Evolutionary conservation across 2,888 invertebrate species (phyloP).

Genomic region (Keiferia lycopersicella): DNA sequence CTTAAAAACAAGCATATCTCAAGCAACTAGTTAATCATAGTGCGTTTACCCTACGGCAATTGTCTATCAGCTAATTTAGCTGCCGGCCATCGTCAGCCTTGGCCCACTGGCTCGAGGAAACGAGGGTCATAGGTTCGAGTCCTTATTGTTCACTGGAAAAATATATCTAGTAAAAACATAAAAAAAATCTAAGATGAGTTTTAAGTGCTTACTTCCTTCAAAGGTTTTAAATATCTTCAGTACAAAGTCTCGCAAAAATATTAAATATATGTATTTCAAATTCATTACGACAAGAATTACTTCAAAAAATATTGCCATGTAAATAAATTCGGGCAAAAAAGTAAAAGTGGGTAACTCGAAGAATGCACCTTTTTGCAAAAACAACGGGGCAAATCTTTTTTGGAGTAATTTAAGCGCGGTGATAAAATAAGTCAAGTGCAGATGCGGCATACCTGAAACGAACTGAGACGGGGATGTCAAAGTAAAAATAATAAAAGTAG

Average conservation of each 20-base stretch:
- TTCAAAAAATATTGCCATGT: background rate
- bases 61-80: conserved; percentile 6
- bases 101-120: conserved; percentile 23
- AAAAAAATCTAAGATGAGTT: background rate
- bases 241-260: background rate
- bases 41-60: conserved; percentile 10
- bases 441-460: conserved; percentile 11
- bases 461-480: background rate
- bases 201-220: background rate
- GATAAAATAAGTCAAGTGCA: conserved; percentile 20
- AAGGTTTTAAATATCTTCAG: background rate
- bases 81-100: conserved; percentile 14
- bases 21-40: conserved; percentile 2
- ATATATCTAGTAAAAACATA: background rate
- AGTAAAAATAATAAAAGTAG: background rate
- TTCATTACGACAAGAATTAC: background rate
- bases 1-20: background rate
- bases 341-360: background rate
- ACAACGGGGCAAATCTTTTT: conserved; percentile 11
- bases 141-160: background rate
- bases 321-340: background rate
- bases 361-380: background rate
- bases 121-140: conserved; percentile 10
- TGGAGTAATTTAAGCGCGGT: conserved; percentile 7
- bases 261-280: background rate